phyloP scores from a whole-genome alignment of 2,113 vertebrate genomes.

The Lichenostomus cassidix region DNA sequence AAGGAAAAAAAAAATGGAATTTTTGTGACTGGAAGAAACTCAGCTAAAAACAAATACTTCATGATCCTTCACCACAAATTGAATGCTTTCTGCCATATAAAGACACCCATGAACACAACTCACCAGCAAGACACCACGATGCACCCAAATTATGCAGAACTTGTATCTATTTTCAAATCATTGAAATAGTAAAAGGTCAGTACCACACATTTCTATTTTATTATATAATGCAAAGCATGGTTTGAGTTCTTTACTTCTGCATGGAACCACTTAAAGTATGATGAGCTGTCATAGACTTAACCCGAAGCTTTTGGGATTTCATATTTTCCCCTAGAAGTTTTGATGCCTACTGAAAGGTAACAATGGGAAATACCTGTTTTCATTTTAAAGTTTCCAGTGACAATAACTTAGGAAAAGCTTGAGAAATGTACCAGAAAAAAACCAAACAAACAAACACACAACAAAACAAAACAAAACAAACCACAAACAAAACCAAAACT shows the following conservation, averaged over 20 bases:
- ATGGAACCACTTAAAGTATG: not conserved
- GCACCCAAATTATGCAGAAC: not conserved
- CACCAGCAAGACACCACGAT: not conserved
- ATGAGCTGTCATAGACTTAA: not conserved
- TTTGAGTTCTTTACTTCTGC: not conserved
- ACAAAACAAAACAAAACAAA: not conserved
- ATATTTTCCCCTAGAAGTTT: not conserved
- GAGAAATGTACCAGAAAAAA: not conserved
- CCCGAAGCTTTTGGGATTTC: not conserved
- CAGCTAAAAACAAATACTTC: not conserved
- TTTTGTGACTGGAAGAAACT: not conserved
- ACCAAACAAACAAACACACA: not conserved
- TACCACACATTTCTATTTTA: not conserved
- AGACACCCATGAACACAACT: not conserved
- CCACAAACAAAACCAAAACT: not conserved
- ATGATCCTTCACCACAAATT: not conserved
- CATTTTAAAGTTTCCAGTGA: not conserved
- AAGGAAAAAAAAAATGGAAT: not conserved
- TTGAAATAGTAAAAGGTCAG: not conserved
- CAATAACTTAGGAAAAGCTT: not conserved
- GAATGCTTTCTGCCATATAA: not conserved
- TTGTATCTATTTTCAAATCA: not conserved
- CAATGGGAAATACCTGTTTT: not conserved
- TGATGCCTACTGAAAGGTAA: not conserved
- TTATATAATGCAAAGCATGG: not conserved